These are phyloP conservation scores for Crocodylus rhombifer DNA, from an alignment of 2,797 vertebrate genomes.

Conservation along the genomic window DNA sequence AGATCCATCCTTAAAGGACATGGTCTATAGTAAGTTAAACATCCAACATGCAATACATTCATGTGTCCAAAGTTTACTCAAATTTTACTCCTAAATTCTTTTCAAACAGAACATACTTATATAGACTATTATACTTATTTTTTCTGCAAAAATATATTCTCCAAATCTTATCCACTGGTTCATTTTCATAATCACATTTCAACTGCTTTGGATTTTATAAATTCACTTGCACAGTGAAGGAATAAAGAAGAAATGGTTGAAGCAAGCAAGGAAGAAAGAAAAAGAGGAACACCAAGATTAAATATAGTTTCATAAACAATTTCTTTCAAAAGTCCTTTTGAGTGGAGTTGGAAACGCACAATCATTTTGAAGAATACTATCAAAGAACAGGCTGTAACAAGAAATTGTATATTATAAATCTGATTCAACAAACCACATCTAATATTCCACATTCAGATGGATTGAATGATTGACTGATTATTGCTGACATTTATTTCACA, in stretches of 20 bases:
- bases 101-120: slow-evolving; percentile 68
- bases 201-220: slow-evolving; percentile 66
- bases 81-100: slow-evolving; percentile 57
- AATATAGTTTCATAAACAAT: slow-evolving; percentile 65
- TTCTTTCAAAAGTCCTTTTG: slow-evolving; percentile 74
- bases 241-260: slow-evolving; percentile 59
- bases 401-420: slow-evolving; percentile 59
- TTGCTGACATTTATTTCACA: slow-evolving; percentile 74
- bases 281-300: slow-evolving; percentile 58
- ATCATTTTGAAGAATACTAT: slow-evolving; percentile 66
- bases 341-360: slow-evolving; percentile 68
- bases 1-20: slow-evolving; percentile 55
- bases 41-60: slow-evolving; percentile 67
- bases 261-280: slow-evolving; percentile 11
- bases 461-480: slow-evolving; percentile 77
- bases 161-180: slow-evolving; percentile 65
- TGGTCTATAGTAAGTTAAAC: slow-evolving; percentile 71
- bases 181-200: slow-evolving; percentile 62
- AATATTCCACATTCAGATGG: slow-evolving; percentile 72
- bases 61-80: slow-evolving; percentile 53
- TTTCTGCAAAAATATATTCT: slow-evolving; percentile 63
- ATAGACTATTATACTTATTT: slow-evolving; percentile 67
- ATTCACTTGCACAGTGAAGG: slow-evolving; percentile 73
- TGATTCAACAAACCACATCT: slow-evolving; percentile 67
- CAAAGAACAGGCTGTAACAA: slow-evolving; percentile 72